Percentiles rank a stretch among this genome's conserved stretches.
Evolutionary conservation across 2,797 vertebrate genomes (phyloP).

Genomic region (Chiloscyllium punctatum): DNA sequence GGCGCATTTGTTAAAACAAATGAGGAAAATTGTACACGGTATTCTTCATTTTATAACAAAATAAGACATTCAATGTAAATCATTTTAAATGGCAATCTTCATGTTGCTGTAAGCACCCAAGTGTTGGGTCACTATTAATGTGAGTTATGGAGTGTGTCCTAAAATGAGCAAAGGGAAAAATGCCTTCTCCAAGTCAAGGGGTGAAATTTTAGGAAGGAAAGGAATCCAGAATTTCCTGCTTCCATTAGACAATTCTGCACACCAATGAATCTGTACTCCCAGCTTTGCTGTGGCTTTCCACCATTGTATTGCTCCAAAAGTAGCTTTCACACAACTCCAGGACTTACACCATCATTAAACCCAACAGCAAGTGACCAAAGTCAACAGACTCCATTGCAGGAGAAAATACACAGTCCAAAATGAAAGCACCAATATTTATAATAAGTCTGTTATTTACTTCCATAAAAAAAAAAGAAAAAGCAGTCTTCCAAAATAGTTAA

Average conservation of each 20-base stretch:
- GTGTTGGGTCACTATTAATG: neutral
- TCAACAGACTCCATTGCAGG: neutral
- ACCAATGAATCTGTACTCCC: neutral
- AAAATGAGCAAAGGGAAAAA: neutral
- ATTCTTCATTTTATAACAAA: neutral
- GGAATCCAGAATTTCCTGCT: neutral
- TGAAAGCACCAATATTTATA: neutral
- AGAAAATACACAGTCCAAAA: neutral
- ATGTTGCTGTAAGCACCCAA: neutral
- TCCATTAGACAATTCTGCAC: neutral
- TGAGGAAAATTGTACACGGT: neutral
- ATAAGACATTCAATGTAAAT: neutral
- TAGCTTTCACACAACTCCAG: neutral
- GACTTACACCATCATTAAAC: neutral
- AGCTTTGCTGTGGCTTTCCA: neutral
- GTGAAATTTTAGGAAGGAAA: neutral
- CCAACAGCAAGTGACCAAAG: neutral
- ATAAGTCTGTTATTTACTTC: neutral
- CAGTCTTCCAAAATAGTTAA: neutral
- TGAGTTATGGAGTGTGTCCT: no score
- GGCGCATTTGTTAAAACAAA: slow-evolving; percentile 14
- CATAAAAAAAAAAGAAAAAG: neutral
- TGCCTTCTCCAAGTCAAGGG: neutral
- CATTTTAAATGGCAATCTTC: neutral
- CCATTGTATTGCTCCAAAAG: neutral